These are phyloP conservation scores for Pyrrhosoma nymphula DNA, from an alignment of 2,888 invertebrate genomes.

Conservation along the genomic window DNA sequence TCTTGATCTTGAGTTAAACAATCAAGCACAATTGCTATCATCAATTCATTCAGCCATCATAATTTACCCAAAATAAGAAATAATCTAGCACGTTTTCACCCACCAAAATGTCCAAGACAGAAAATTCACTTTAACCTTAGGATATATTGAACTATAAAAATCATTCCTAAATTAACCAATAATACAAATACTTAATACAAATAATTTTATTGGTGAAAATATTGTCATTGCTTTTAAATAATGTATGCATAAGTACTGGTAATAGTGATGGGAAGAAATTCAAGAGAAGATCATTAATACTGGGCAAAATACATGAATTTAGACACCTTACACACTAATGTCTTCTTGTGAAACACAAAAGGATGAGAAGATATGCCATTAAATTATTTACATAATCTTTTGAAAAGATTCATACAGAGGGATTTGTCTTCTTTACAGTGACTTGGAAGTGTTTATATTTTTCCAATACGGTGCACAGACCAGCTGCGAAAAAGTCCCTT, in stretches of 20 bases:
- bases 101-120: too few relatives aligned
- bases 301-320: conserved; percentile 42
- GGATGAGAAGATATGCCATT: conserved; percentile 7
- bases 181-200: neutral
- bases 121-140: too few relatives aligned
- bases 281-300: neutral
- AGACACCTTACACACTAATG: neutral
- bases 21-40: too few relatives aligned
- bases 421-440: neutral
- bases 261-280: neutral
- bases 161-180: neutral
- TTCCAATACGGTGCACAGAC: conserved; percentile 78
- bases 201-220: conserved; percentile 62
- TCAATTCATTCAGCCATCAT: too few relatives aligned
- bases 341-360: neutral
- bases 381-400: conserved; percentile 11
- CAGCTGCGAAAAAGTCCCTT: conserved; percentile 77
- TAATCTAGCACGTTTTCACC: too few relatives aligned
- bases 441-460: conserved; percentile 74
- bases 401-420: neutral
- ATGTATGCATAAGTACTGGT: neutral
- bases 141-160: neutral
- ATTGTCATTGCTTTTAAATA: conserved; percentile 45
- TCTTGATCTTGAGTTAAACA: too few relatives aligned
- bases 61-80: too few relatives aligned